A percentile compares a stretch with the other conserved stretches of the same genome.
Evolutionary conservation across 2,888 invertebrate species (phyloP).

Genomic region (Stenodema calcarata): DNA sequence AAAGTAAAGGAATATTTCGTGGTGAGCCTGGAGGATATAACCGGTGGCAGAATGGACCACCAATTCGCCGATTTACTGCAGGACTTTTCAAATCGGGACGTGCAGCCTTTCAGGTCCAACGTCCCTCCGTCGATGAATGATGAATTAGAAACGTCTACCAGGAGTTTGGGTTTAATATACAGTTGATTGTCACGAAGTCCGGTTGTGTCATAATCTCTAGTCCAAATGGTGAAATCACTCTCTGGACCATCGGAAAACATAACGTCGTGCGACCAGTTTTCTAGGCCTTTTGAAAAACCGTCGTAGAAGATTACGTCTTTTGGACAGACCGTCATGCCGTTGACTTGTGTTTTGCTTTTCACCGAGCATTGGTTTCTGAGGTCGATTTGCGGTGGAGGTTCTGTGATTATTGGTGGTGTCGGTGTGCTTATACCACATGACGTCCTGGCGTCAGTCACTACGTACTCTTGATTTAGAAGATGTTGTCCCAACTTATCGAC

Average conservation of each 20-base stretch:
- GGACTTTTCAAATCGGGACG: not conserved
- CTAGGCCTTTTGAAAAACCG: not conserved
- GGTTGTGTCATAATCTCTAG: constrained; percentile 4
- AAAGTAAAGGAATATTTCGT: constrained; percentile 38
- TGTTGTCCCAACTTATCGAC: constrained; percentile 69
- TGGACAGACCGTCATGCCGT: not conserved
- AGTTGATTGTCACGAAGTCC: not conserved
- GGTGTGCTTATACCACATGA: not conserved
- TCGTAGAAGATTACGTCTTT: not conserved
- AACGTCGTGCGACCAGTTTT: constrained; percentile 17
- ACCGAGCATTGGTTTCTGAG: not conserved
- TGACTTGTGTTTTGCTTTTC: not conserved
- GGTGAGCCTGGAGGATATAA: constrained; percentile 32
- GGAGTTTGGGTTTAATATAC: constrained; percentile 8
- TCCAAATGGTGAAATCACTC: constrained; percentile 17
- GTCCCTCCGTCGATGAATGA: constrained; percentile 14
- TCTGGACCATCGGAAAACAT: constrained; percentile 18
- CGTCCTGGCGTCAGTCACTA: constrained; percentile 59
- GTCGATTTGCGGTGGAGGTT: not conserved
- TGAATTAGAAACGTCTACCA: constrained; percentile 10
- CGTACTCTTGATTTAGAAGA: constrained; percentile 24
- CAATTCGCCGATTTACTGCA: not conserved
- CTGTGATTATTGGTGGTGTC: not conserved
- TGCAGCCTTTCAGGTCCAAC: constrained; percentile 15
- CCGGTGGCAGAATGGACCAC: constrained; percentile 36